Evolutionary conservation across 2,888 invertebrate genomes (phyloP).

Genomic region (Acanthosepion esculentum): DNA sequence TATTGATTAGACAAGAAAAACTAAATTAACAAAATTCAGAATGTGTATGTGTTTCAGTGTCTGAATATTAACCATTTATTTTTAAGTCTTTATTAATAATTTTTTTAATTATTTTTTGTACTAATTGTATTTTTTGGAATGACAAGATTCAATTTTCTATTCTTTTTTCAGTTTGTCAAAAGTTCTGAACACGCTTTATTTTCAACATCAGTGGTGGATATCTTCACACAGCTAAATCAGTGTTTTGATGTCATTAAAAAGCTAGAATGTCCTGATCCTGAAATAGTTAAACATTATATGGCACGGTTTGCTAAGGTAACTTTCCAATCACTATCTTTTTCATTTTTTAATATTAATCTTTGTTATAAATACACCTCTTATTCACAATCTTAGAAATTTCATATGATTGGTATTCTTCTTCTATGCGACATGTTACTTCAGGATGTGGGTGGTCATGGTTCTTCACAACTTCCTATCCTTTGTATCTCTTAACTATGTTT

Average conservation of each 20-base stretch:
- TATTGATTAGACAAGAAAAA: too few relatives aligned
- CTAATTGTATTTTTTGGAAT: neutral
- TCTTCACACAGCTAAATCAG: constrained; percentile 99
- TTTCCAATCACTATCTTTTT: neutral
- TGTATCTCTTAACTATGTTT: too few relatives aligned
- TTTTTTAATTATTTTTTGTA: neutral
- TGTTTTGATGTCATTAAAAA: constrained; percentile 99
- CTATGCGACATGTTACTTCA: too few relatives aligned
- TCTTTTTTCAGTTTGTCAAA: constrained; percentile 90
- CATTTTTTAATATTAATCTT: neutral
- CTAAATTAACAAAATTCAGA: too few relatives aligned
- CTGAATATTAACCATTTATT: neutral
- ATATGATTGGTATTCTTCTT: neutral
- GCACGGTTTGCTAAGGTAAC: constrained; percentile 92
- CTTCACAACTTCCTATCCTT: too few relatives aligned
- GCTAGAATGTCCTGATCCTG: constrained; percentile 98
- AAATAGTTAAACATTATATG: constrained; percentile 99
- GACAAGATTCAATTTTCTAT: constrained; percentile 15
- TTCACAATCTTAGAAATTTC: neutral
- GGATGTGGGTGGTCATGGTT: too few relatives aligned
- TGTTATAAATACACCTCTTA: neutral
- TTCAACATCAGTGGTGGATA: constrained; percentile 99
- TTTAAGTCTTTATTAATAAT: neutral
- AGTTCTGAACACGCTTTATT: constrained; percentile 99
- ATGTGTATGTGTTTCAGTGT: too few relatives aligned